Conservation (phyloP, 2,113 vertebrate species). For the Perca flavescens region DNA sequence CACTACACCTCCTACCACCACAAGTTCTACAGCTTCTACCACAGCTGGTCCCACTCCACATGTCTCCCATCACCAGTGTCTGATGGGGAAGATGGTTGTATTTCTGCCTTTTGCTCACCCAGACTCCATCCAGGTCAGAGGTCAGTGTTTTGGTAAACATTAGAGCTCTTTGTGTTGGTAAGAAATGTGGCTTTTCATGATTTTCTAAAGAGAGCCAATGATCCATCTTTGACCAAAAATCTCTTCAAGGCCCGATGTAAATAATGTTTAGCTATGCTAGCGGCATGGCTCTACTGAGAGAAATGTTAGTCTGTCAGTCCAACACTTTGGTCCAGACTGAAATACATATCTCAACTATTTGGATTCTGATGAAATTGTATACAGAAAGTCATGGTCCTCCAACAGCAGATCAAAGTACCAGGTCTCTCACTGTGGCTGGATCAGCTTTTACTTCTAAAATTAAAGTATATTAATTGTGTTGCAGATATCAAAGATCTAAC, state of each 20-base stretch:
- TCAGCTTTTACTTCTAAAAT: background rate
- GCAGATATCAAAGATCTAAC: background rate
- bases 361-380: background rate
- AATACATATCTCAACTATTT: background rate
- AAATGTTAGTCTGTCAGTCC: background rate
- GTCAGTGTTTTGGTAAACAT: constrained; percentile 63
- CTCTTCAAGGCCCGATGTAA: background rate
- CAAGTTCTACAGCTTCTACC: background rate
- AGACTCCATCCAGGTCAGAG: constrained; percentile 79
- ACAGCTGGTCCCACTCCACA: constrained; percentile 15
- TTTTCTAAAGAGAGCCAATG: background rate
- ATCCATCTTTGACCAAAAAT: background rate
- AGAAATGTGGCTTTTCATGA: background rate
- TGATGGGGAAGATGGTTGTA: constrained; percentile 46
- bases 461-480: background rate
- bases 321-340: background rate
- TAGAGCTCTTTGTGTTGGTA: background rate
- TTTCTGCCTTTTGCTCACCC: constrained; percentile 74
- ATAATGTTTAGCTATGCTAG: background rate
- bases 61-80: constrained; percentile 64
- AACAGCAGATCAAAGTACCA: too few species aligned
- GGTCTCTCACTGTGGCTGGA: too few species aligned
- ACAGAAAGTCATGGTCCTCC: background rate
- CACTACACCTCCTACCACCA: background rate
- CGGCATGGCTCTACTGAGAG: background rate